Percentiles rank a stretch among this genome's conserved stretches.
phyloP scores from a whole-genome alignment of 2,888 invertebrate species.

The Hedychridium roseum region DNA sequence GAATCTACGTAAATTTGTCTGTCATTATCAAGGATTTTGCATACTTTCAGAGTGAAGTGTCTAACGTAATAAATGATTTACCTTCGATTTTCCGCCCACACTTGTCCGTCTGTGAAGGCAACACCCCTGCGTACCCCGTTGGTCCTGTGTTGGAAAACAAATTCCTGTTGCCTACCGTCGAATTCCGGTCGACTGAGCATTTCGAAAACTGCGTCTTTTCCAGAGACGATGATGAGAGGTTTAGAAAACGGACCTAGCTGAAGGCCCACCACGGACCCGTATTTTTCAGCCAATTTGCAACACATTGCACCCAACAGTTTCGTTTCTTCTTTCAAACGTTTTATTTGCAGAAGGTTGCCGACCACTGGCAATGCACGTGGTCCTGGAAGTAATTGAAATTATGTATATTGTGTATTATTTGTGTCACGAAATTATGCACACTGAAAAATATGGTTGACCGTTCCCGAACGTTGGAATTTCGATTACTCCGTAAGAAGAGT shows the following conservation, averaged over 20 bases:
- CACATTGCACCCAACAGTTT: conserved; percentile 71
- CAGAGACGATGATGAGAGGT: conserved; percentile 70
- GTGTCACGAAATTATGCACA: not conserved
- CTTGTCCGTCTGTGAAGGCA: conserved; percentile 74
- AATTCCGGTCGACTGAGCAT: conserved; percentile 72
- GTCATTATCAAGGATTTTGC: too few species aligned
- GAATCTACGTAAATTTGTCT: conserved; percentile 66
- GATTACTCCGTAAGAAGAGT: not conserved
- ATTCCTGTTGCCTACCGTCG: conserved; percentile 75
- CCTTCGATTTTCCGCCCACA: conserved; percentile 74
- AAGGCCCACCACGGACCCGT: conserved; percentile 73
- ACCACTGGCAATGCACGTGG: conserved; percentile 68
- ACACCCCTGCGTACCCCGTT: conserved; percentile 73
- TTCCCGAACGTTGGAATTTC: not conserved
- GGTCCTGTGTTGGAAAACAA: conserved; percentile 71
- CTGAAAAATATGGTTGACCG: conserved; percentile 2
- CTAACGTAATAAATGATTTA: conserved; percentile 12
- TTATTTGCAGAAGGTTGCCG: conserved; percentile 66
- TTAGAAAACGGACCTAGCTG: conserved; percentile 69
- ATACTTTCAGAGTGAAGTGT: conserved; percentile 4
- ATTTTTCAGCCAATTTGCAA: conserved; percentile 67
- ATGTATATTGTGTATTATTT: not conserved
- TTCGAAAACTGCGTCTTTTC: conserved; percentile 71
- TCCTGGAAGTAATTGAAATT: conserved; percentile 57
- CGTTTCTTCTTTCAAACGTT: conserved; percentile 55